These are phyloP conservation scores for Oryctes rhinoceros DNA, from an alignment of 1,140 invertebrate genomes.

Conservation along the genomic window DNA sequence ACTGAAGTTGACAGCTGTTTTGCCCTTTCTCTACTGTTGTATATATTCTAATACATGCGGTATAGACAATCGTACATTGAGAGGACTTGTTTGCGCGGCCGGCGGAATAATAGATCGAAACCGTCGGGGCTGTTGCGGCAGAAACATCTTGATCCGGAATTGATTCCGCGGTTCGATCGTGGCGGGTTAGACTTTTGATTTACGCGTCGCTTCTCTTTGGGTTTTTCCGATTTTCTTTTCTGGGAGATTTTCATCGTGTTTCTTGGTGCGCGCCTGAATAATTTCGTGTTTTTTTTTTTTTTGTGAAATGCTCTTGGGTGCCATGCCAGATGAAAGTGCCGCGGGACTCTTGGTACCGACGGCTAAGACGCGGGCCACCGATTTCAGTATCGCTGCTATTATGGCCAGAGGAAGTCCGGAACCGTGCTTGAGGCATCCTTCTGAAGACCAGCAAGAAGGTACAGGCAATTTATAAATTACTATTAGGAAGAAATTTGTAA, in stretches of 20 bases:
- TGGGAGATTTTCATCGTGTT: background rate
- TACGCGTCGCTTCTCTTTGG: background rate
- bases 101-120: background rate
- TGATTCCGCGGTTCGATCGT: background rate
- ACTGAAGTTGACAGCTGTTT: slow-evolving; percentile 45
- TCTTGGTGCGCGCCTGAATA: slow-evolving; percentile 4
- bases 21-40: slow-evolving; percentile 10
- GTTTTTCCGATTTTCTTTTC: background rate
- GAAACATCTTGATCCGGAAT: background rate
- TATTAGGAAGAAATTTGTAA: too few relatives aligned
- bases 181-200: background rate
- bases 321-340: slow-evolving; percentile 58
- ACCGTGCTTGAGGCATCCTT: slow-evolving; percentile 31
- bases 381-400: slow-evolving; percentile 93
- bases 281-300: slow-evolving; percentile 35
- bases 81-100: background rate
- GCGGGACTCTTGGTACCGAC: slow-evolving; percentile 55
- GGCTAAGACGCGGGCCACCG: slow-evolving; percentile 73
- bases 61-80: background rate
- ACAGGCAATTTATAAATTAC: background rate
- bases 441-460: slow-evolving; percentile 35
- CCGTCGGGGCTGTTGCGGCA: background rate
- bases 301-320: slow-evolving; percentile 58
- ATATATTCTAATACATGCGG: background rate
- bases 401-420: slow-evolving; percentile 75